These are phyloP conservation scores for Decapterus maruadsi DNA, from an alignment of 2,797 vertebrate species.

Conservation along the genomic window DNA sequence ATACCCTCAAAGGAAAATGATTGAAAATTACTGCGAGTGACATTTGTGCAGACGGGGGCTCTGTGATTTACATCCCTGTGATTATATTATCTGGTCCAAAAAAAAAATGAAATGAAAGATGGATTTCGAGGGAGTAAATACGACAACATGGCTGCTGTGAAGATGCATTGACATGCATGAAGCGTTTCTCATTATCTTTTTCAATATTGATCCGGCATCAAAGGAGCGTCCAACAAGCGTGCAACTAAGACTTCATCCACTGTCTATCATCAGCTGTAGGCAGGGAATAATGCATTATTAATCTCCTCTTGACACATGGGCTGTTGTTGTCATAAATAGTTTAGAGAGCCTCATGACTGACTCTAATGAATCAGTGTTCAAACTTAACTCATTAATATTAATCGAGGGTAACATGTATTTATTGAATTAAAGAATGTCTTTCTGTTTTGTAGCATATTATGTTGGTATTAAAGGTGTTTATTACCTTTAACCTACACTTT, in stretches of 20 bases:
- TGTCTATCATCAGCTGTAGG: constrained; percentile 57
- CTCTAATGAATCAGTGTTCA: constrained; percentile 63
- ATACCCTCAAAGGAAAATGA: constrained; percentile 51
- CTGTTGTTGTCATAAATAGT: constrained; percentile 76
- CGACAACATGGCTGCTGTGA: constrained; percentile 23
- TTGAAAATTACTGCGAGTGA: constrained; percentile 58
- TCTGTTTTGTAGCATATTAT: background rate
- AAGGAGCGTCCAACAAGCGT: constrained; percentile 52
- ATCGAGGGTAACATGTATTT: constrained; percentile 24
- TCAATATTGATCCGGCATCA: constrained; percentile 69
- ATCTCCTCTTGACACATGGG: constrained; percentile 62
- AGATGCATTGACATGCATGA: constrained; percentile 48
- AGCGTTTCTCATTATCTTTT: constrained; percentile 67
- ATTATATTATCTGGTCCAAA: constrained; percentile 48
- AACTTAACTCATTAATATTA: constrained; percentile 51
- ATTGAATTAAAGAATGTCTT: constrained; percentile 1
- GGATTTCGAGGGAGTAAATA: constrained; percentile 44
- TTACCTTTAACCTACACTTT: background rate
- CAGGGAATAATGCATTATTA: constrained; percentile 67
- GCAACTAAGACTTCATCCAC: constrained; percentile 48
- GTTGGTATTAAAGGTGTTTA: background rate
- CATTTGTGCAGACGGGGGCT: constrained; percentile 36
- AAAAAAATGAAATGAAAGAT: constrained; percentile 3
- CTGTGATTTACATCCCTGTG: constrained; percentile 44
- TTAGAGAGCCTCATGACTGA: constrained; percentile 53